phyloP scores from a whole-genome alignment of 2,113 vertebrate genomes.

The Cynoglossus semilaevis region DNA sequence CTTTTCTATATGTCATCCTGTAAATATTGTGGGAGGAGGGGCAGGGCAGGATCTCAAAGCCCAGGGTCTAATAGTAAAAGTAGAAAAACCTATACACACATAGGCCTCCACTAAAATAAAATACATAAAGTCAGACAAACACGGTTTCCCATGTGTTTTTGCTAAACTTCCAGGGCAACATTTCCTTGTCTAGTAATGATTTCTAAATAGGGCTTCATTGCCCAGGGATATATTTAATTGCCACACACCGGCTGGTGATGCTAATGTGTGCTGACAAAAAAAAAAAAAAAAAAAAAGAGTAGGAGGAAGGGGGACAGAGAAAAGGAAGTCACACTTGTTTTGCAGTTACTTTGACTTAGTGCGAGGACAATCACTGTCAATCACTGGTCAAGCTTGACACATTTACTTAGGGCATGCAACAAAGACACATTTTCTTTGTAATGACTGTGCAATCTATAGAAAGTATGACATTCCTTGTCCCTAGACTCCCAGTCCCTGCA shows the following conservation, averaged over 20 bases:
- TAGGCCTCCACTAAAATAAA: conserved; percentile 2
- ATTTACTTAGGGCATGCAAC: background rate
- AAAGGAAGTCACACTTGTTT: conserved; percentile 47
- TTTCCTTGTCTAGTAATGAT: conserved; percentile 75
- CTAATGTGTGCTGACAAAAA: conserved; percentile 70
- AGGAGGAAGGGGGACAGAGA: conserved; percentile 17
- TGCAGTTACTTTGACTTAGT: conserved; percentile 52
- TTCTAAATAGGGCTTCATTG: conserved; percentile 74
- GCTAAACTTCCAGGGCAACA: conserved; percentile 55
- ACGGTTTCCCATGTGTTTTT: conserved; percentile 41
- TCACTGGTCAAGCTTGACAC: conserved; percentile 16
- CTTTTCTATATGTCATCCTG: too few species aligned
- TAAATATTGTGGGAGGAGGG: background rate
- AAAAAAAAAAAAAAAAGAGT: too few species aligned
- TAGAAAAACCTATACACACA: conserved; percentile 7
- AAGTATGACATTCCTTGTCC: background rate
- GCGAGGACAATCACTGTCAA: conserved; percentile 44
- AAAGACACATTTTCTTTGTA: too few species aligned
- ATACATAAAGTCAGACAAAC: background rate
- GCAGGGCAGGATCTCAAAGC: background rate
- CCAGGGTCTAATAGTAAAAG: too few species aligned
- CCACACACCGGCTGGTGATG: conserved; percentile 74
- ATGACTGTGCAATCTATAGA: too few species aligned
- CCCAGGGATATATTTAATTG: conserved; percentile 74
- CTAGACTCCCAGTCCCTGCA: conserved; percentile 12